A percentile compares a stretch with the other conserved stretches of the same genome.
phyloP scores from a whole-genome alignment of 2,888 invertebrate genomes.

The Cheilosia variabilis region DNA sequence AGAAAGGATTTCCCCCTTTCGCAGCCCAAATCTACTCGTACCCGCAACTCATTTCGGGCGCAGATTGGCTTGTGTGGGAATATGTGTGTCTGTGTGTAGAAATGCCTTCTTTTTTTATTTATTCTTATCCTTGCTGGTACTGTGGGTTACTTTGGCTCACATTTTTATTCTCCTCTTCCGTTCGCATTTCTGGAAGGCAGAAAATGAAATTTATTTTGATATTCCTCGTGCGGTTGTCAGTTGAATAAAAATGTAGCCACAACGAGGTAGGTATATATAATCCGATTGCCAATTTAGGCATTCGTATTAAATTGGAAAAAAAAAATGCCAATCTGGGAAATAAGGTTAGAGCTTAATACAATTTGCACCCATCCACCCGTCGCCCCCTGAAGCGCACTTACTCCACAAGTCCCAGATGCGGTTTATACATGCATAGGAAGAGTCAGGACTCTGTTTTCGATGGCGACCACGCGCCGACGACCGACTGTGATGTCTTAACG shows the following conservation, averaged over 20 bases:
- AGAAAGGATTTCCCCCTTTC: slow-evolving; percentile 35
- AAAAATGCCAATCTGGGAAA: slow-evolving; percentile 41
- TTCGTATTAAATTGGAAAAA: slow-evolving; percentile 3
- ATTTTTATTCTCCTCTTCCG: slow-evolving; percentile 8
- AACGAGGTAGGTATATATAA: not conserved
- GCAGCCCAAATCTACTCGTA: slow-evolving; percentile 11
- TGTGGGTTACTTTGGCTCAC: not conserved
- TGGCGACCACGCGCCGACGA: slow-evolving; percentile 4
- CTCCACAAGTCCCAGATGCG: slow-evolving; percentile 38
- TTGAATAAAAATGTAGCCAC: not conserved
- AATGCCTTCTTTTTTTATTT: not conserved
- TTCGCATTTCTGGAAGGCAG: slow-evolving; percentile 5
- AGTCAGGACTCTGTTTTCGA: slow-evolving; percentile 40
- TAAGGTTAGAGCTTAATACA: slow-evolving; percentile 48
- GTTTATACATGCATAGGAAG: not conserved
- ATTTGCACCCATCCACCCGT: slow-evolving; percentile 4
- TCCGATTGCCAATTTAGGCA: slow-evolving; percentile 22
- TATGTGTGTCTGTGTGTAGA: not conserved
- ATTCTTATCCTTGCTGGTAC: not conserved
- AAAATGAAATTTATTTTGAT: slow-evolving; percentile 14
- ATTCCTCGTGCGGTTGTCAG: slow-evolving; percentile 24
- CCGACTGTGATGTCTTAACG: slow-evolving; percentile 30
- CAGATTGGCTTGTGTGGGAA: slow-evolving; percentile 2
- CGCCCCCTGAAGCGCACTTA: slow-evolving; percentile 32
- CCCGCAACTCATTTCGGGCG: slow-evolving; percentile 20